These are phyloP conservation scores for Aldrovandia affinis DNA, from an alignment of 2,797 vertebrate genomes.

Conservation along the genomic window DNA sequence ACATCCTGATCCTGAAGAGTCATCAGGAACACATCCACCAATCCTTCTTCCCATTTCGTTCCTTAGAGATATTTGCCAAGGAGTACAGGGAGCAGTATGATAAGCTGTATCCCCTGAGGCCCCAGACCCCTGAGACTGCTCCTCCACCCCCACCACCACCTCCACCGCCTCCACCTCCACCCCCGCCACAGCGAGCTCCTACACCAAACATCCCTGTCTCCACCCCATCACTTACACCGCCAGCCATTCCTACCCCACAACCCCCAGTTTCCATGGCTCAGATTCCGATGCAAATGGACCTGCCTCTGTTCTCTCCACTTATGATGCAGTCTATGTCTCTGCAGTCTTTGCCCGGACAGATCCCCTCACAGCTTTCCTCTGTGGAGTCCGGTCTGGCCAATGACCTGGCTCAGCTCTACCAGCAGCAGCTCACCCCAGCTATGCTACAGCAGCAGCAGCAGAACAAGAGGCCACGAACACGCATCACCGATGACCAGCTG, in stretches of 20 bases:
- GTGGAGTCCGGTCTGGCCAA: conserved; percentile 82
- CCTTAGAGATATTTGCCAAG: conserved; percentile 91
- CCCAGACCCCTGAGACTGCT: conserved; percentile 76
- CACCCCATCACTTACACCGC: conserved; percentile 74
- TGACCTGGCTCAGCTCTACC: conserved; percentile 91
- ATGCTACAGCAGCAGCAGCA: conserved; percentile 87
- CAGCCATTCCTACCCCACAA: conserved; percentile 77
- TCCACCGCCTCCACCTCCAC: conserved; percentile 69
- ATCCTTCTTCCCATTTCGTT: conserved; percentile 87
- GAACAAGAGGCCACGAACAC: conserved; percentile 91
- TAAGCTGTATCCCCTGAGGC: conserved; percentile 86
- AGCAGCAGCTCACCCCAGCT: conserved; percentile 82
- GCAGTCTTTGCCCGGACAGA: conserved; percentile 81
- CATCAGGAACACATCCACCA: conserved; percentile 96
- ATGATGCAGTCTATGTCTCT: conserved; percentile 94
- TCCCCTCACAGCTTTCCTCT: conserved; percentile 79
- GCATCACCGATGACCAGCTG: conserved; percentile 95
- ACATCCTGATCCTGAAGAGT: conserved; percentile 95
- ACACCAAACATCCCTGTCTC: conserved; percentile 69
- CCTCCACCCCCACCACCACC: conserved; percentile 56
- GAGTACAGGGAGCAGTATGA: conserved; percentile 95
- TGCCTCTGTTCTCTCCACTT: conserved; percentile 89
- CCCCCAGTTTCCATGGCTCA: conserved; percentile 79
- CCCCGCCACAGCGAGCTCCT: conserved; percentile 67
- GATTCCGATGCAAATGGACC: conserved; percentile 89